Evolutionary conservation across 2,113 vertebrate genomes (phyloP).

Genomic region (Prionailurus bengalensis): DNA sequence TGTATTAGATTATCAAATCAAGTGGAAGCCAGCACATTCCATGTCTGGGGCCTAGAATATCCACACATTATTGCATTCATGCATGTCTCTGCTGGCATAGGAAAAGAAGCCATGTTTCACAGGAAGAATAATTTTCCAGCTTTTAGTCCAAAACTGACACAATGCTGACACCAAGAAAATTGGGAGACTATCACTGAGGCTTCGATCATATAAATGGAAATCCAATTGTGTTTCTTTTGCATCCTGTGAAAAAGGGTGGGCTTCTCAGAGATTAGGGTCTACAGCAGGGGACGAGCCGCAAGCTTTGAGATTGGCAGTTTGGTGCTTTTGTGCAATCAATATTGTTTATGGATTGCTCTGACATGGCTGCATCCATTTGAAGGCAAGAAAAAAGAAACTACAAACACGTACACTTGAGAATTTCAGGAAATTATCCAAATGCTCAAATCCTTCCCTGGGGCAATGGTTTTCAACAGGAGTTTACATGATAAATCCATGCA

Average conservation of each 20-base stretch:
- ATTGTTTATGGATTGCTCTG: slow-evolving; percentile 85
- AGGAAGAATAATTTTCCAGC: slow-evolving; percentile 83
- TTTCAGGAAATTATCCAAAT: slow-evolving; percentile 87
- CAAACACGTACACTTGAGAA: slow-evolving; percentile 79
- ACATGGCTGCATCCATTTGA: slow-evolving; percentile 83
- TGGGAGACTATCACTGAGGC: slow-evolving; percentile 76
- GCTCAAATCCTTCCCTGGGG: slow-evolving; percentile 86
- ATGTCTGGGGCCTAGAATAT: slow-evolving; percentile 64
- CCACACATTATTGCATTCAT: slow-evolving; percentile 76
- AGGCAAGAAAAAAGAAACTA: slow-evolving; percentile 58
- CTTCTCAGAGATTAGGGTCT: slow-evolving; percentile 80
- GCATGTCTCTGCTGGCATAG: slow-evolving; percentile 66
- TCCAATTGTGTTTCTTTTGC: slow-evolving; percentile 75
- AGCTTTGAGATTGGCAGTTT: slow-evolving; percentile 84
- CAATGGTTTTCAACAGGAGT: slow-evolving; percentile 83
- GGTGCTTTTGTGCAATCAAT: slow-evolving; percentile 85
- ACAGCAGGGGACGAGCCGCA: slow-evolving; percentile 75
- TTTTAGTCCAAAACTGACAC: slow-evolving; percentile 84
- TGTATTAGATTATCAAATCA: slow-evolving; percentile 83
- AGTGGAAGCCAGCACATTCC: slow-evolving; percentile 76
- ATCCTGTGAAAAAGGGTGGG: slow-evolving; percentile 62
- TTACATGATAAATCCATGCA: slow-evolving; percentile 85
- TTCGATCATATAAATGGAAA: slow-evolving; percentile 83
- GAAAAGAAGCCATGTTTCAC: slow-evolving; percentile 76
- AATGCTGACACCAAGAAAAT: slow-evolving; percentile 83